phyloP scores from a whole-genome alignment of 2,113 vertebrate genomes.

The Himantopus leucocephalus region DNA sequence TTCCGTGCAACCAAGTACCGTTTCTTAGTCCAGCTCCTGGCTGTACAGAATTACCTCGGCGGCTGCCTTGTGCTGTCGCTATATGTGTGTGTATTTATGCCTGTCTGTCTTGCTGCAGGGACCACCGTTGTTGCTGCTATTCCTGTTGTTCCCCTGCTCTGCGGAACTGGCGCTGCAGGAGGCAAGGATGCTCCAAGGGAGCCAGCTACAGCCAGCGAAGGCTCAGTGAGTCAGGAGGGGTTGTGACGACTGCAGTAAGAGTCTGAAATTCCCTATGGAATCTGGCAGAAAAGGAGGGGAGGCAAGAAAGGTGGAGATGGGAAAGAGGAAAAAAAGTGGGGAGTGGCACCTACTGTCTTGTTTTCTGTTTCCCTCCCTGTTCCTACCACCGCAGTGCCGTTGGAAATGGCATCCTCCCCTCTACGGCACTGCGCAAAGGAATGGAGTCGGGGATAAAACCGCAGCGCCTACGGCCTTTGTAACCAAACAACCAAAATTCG shows the following conservation, averaged over 20 bases:
- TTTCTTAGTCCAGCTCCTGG: background rate
- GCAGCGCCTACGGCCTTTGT: background rate
- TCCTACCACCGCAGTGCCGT: background rate
- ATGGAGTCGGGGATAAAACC: background rate
- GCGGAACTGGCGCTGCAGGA: constrained; percentile 73
- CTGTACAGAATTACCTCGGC: background rate
- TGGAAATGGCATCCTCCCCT: constrained; percentile 19
- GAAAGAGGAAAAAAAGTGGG: background rate
- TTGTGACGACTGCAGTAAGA: constrained; percentile 49
- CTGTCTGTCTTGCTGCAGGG: constrained; percentile 37
- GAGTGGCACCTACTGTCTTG: background rate
- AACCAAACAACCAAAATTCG: fast-evolving
- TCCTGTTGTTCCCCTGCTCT: constrained; percentile 68
- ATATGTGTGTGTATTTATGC: background rate
- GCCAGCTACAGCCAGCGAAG: constrained; percentile 62
- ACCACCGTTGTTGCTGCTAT: constrained; percentile 15
- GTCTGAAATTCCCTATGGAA: constrained; percentile 48
- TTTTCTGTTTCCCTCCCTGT: background rate
- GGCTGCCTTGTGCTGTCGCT: background rate
- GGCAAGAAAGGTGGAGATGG: background rate
- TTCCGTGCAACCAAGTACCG: background rate
- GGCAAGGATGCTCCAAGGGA: constrained; percentile 62
- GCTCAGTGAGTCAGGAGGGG: constrained; percentile 54
- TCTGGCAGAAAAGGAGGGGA: constrained; percentile 4
- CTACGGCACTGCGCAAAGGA: background rate